A percentile compares a stretch with the other conserved stretches of the same genome.
These are phyloP conservation scores for Eueides isabella DNA, from an alignment of 1,140 invertebrate species.

Conservation along the genomic window DNA sequence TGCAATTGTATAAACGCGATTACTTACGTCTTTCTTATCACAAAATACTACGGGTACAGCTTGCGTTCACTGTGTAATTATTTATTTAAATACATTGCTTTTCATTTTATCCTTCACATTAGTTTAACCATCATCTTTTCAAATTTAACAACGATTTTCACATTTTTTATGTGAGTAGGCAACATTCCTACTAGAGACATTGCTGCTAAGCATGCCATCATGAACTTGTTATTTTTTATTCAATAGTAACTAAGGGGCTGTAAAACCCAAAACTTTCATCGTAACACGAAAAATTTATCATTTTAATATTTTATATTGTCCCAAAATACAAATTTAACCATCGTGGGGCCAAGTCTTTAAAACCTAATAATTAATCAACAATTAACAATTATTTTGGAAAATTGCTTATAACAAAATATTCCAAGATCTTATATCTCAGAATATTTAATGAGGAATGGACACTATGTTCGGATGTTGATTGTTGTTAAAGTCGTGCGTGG, in stretches of 20 bases:
- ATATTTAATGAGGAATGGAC: conserved; percentile 19
- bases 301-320: conserved; percentile 58
- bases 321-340: conserved; percentile 63
- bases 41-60: not conserved
- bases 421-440: conserved; percentile 20
- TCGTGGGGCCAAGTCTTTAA: conserved; percentile 71
- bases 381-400: conserved; percentile 44
- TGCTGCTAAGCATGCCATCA: conserved; percentile 3
- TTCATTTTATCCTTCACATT: not conserved
- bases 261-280: conserved; percentile 67
- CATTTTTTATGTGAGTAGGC: conserved; percentile 11
- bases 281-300: conserved; percentile 50
- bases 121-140: not conserved
- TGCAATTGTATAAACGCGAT: not conserved
- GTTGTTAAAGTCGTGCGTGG: not conserved
- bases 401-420: conserved; percentile 35
- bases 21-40: not conserved
- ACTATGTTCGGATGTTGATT: conserved; percentile 2
- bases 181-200: not conserved
- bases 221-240: conserved; percentile 39
- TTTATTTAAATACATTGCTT: conserved; percentile 10
- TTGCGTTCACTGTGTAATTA: not conserved
- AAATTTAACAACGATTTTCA: conserved; percentile 32
- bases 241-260: conserved; percentile 59
- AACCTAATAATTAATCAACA: conserved; percentile 69